Base-by-base conservation (phyloP, 1,140 invertebrate species). In the Lineus longissimus region DNA sequence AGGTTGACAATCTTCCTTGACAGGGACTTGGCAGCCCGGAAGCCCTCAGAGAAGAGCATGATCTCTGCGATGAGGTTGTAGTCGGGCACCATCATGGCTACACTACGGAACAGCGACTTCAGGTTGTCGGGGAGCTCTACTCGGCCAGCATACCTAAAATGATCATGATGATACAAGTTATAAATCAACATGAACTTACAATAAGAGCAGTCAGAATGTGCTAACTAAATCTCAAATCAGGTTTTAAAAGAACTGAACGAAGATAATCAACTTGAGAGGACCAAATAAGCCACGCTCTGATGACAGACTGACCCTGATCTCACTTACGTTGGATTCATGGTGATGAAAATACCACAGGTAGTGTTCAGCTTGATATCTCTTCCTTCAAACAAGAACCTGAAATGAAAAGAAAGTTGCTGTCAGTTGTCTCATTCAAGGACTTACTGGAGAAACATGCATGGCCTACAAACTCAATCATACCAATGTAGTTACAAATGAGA, bases 41-140 rank as follows among this genome's bases (percentile, higher is more conserved):
- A 95, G 17, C 92, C 92, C 82, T 94, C 91, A 0, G 92, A 94
- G 77, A 94, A 95, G 1, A 95, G 81, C 63, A 91, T 93, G 17
- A 95, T 92, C 84, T 95, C 92, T 2, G 92, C 91, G 68, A 95
- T 95, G 13, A 94, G 83, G 6, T 88, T 89, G 75, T 94, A 94
- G 83, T 95, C 91, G 0, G 93, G 93, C 59, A 94, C 91, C 91
- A 94, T 94, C 92, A 94, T 94, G 0, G 91, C 88, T 61, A 94
- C 89, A 0, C 91, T 90, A 93, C 91, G 85, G 76, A 95, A 95
- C 2, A 93, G 76, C 0, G 90, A 90, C 67, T 81, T 80, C 56
- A 82, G 62, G 63, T 82, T 82, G 65, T 80, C 78, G n/a, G 78
- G 78, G 25, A 80, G 68, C 40, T 82, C 78, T 0, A 91, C 92